Evolutionary conservation across 2,888 invertebrate genomes (phyloP), one percentile per base, ranked within the genome.

Genomic region (Cantharis flavilabris): DNA sequence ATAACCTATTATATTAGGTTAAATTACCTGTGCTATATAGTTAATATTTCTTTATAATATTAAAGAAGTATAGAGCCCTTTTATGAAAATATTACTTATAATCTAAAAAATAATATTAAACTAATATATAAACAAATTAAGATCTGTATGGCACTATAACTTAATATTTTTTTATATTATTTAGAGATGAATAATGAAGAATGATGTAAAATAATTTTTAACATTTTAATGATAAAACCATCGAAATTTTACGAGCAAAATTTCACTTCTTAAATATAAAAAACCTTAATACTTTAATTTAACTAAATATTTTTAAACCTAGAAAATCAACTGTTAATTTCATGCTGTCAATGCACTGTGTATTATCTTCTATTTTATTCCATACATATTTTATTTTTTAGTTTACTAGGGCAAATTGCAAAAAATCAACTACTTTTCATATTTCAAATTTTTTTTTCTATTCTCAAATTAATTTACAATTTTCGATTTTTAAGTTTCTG

Each of bases 321-420:
- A n/a, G 2, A 49, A n/a, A 49, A 7, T 65, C 11, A 64, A 18
- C 16, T 64, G 13, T 13, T 23, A 20, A 67, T 13, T 23, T 67
- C 65, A 67, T 67, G 65, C 65, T 67, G 65, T 67, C 26, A 67
- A 67, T n/a, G 26, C 65, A 67, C 65, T 20, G 26, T 67, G 65
- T 67, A 67, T 67, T 67, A 67, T 26, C 23, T 67, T 26, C 23
- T 67, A 67, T 67, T 9, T 67, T 67, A 16, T 23, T 16, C 11
- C 23, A 13, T 67, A 67, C 7, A n/a, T 49, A 9, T 49, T 49
- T n/a, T 7, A 49, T n/a, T 49, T 49, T 13, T 49, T n/a, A 49
- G 9, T 49, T 49, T 49, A 4, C 33, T 13, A 10, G 9, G 9
- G 10, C 28, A 10, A 26, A 30, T 11, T 30, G 28, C 10, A 10